phyloP scores from a whole-genome alignment of 2,888 invertebrate genomes.

The Cybosia mesomella region DNA sequence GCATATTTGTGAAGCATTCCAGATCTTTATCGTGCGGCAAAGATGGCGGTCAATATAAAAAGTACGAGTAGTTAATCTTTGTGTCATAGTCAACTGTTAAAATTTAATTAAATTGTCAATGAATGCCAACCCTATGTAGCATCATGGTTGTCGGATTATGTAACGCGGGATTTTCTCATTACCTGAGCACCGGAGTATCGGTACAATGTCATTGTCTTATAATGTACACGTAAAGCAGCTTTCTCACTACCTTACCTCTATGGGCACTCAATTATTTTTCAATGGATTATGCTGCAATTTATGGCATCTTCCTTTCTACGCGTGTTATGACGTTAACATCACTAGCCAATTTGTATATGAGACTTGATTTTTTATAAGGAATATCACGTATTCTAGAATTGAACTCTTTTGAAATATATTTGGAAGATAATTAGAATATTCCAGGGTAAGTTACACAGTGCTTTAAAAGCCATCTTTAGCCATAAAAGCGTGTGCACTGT shows the following conservation, averaged over 20 bases:
- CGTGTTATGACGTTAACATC: not conserved
- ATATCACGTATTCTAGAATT: not conserved
- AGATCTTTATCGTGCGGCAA: too few relatives aligned
- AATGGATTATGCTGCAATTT: not conserved
- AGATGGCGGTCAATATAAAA: too few relatives aligned
- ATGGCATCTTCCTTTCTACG: not conserved
- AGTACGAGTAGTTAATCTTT: not conserved
- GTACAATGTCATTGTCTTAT: constrained; percentile 53
- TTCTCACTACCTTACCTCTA: constrained; percentile 39
- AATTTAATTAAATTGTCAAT: not conserved
- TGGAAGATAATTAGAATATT: too few relatives aligned
- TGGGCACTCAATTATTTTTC: constrained; percentile 1
- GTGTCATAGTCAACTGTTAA: not conserved
- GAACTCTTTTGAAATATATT: not conserved
- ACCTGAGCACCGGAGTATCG: constrained; percentile 19
- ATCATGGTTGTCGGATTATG: constrained; percentile 27
- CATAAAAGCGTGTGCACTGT: too few relatives aligned
- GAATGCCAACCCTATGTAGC: constrained; percentile 16
- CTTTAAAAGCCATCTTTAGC: too few relatives aligned
- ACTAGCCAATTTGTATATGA: not conserved
- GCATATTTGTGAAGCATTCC: not conserved
- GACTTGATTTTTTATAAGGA: not conserved
- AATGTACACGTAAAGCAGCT: constrained; percentile 40
- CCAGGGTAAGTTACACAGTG: too few relatives aligned
- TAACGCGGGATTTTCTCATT: constrained; percentile 38